A percentile compares a stretch with the other conserved stretches of the same genome.
phyloP scores from a whole-genome alignment of 53 echinoderm and acorn worm species.

The Mesocentrotus franciscanus region DNA sequence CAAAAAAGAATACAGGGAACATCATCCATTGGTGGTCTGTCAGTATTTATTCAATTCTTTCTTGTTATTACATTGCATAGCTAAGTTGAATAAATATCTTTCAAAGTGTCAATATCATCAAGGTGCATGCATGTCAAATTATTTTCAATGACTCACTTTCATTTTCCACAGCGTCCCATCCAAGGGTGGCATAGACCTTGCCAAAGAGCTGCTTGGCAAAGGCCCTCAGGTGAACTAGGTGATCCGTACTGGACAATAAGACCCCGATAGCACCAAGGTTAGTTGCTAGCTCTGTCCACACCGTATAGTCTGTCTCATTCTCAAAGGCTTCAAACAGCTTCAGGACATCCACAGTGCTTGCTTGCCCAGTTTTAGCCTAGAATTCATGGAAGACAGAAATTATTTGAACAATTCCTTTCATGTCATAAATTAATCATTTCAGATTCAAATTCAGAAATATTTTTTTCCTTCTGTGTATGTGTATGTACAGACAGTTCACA shows the following conservation, averaged over 20 bases:
- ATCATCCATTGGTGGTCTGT: not conserved
- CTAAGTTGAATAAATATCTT: too few species aligned
- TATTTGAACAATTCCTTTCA: not conserved
- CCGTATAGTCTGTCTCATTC: slow-evolving; percentile 96
- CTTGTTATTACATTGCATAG: not conserved
- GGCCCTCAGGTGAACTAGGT: slow-evolving; percentile 65
- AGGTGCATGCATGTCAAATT: not conserved
- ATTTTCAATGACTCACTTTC: slow-evolving; percentile 65
- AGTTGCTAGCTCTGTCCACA: slow-evolving; percentile 90
- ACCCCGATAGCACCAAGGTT: slow-evolving; percentile 83
- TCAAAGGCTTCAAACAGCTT: slow-evolving; percentile 92
- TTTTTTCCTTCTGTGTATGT: too few species aligned
- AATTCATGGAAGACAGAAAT: not conserved
- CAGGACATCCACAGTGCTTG: slow-evolving; percentile 94
- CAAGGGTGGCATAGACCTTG: slow-evolving; percentile 76
- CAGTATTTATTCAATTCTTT: not conserved
- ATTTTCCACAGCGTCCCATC: slow-evolving; percentile 81
- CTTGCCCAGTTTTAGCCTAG: slow-evolving; percentile 97
- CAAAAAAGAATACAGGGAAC: not conserved
- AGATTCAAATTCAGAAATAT: too few species aligned
- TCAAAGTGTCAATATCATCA: not conserved
- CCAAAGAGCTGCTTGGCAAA: slow-evolving; percentile 84
- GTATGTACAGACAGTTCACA: too few species aligned
- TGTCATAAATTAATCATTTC: not conserved
- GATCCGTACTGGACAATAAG: slow-evolving; percentile 83